phyloP scores from a whole-genome alignment of 1,140 invertebrate species.

The Xylocopa sonorina region DNA sequence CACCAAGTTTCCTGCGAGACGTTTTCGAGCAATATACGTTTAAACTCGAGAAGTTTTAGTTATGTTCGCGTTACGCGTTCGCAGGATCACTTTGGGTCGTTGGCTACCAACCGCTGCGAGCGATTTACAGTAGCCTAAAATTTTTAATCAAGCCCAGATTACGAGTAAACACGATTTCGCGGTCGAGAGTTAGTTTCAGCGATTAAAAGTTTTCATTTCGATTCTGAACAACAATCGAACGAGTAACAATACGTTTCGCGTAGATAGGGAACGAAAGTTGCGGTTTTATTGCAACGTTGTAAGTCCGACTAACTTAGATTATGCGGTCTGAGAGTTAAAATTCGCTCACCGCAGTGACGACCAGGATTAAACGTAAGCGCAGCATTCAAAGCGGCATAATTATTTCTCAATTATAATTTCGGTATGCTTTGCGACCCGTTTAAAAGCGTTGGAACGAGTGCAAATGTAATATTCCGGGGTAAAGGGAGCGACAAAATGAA shows the following conservation, averaged over 20 bases:
- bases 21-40: too few relatives aligned
- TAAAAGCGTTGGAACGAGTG: background rate
- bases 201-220: background rate
- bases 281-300: too few relatives aligned
- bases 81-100: background rate
- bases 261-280: too few relatives aligned
- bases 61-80: background rate
- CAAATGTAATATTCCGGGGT: background rate
- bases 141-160: background rate
- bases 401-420: background rate
- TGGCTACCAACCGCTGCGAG: too few relatives aligned
- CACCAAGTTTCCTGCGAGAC: too few relatives aligned
- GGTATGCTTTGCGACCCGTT: background rate
- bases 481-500: background rate
- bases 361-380: background rate
- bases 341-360: too few relatives aligned
- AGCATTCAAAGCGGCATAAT: background rate
- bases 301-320: too few relatives aligned
- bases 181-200: too few relatives aligned
- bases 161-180: background rate
- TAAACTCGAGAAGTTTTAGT: background rate
- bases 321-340: too few relatives aligned
- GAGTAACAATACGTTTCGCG: too few relatives aligned
- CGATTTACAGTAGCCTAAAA: background rate
- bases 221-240: background rate